phyloP scores from a whole-genome alignment of 2,888 invertebrate species.

The Acanthosepion lycidas region DNA sequence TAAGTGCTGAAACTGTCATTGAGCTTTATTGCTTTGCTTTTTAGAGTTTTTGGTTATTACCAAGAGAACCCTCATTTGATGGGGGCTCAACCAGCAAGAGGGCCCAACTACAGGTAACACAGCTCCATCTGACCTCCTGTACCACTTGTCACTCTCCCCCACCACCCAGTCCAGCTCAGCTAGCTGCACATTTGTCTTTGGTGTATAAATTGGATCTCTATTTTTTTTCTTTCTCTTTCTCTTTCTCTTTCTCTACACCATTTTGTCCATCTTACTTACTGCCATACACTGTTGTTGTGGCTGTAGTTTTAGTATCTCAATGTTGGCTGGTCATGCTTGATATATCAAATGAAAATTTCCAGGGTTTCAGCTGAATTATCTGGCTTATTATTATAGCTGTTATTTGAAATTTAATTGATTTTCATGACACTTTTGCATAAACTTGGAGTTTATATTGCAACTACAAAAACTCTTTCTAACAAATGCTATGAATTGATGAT shows the following conservation, averaged over 20 bases:
- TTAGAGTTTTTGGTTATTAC: slow-evolving; percentile 46
- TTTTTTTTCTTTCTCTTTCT: too few relatives aligned
- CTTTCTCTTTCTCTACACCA: slow-evolving; percentile 8
- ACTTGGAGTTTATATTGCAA: too few relatives aligned
- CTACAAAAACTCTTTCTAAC: too few relatives aligned
- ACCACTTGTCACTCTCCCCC: not conserved
- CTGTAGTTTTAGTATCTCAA: not conserved
- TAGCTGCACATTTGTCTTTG: slow-evolving; percentile 34
- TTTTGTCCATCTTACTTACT: slow-evolving; percentile 4
- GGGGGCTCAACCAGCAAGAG: slow-evolving; percentile 39
- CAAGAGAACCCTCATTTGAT: slow-evolving; percentile 44
- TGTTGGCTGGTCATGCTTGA: slow-evolving; percentile 13
- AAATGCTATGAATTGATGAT: too few relatives aligned
- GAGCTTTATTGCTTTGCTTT: slow-evolving; percentile 34
- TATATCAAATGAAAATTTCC: not conserved
- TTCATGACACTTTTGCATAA: not conserved
- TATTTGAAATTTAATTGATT: not conserved
- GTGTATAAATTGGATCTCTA: not conserved
- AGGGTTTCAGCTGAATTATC: slow-evolving; percentile 24
- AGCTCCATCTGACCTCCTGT: not conserved
- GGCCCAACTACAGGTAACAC: slow-evolving; percentile 41
- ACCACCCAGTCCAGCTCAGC: not conserved
- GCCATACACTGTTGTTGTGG: slow-evolving; percentile 21
- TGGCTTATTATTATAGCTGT: not conserved
- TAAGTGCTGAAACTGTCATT: not conserved